A percentile compares a stretch with the other conserved stretches of the same genome.
phyloP scores from a whole-genome alignment of 2,797 vertebrate species.

The Danio aesculapii region DNA sequence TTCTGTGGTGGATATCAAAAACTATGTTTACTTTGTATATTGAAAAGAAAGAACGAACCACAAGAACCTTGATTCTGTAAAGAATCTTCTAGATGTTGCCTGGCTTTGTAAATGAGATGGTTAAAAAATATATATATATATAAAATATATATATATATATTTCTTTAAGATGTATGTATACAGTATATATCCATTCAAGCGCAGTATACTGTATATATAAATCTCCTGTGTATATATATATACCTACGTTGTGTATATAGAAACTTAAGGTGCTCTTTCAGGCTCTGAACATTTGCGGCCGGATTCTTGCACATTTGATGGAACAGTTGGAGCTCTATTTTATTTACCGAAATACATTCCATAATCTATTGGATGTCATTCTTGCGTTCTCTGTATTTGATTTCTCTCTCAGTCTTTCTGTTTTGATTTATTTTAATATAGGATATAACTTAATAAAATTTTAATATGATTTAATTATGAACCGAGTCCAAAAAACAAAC shows the following conservation, averaged over 20 bases:
- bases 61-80: constrained; percentile 99
- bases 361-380: constrained; percentile 75
- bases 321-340: constrained; percentile 99
- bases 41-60: constrained; percentile 89
- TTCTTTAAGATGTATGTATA: constrained; percentile 73
- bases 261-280: constrained; percentile 91
- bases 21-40: constrained; percentile 98
- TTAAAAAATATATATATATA: constrained; percentile 21
- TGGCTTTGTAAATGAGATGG: constrained; percentile 96
- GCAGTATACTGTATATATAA: constrained; percentile 72
- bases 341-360: constrained; percentile 87
- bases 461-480: constrained; percentile 74
- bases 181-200: constrained; percentile 72
- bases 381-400: constrained; percentile 71
- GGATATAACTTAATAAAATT: constrained; percentile 83
- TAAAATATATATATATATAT: constrained; percentile 60
- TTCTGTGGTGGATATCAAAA: constrained; percentile 92
- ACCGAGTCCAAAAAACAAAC: constrained; percentile 31
- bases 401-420: constrained; percentile 66
- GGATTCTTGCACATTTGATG: constrained; percentile 98
- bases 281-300: constrained; percentile 93
- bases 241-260: constrained; percentile 63
- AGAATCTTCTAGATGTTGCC: constrained; percentile 99
- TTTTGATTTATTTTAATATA: constrained; percentile 80
- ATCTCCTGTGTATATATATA: constrained; percentile 58